Percentiles rank a stretch among this genome's conserved stretches.
Evolutionary conservation across 2,113 vertebrate species (phyloP).

Genomic region (Puntigrus tetrazona): DNA sequence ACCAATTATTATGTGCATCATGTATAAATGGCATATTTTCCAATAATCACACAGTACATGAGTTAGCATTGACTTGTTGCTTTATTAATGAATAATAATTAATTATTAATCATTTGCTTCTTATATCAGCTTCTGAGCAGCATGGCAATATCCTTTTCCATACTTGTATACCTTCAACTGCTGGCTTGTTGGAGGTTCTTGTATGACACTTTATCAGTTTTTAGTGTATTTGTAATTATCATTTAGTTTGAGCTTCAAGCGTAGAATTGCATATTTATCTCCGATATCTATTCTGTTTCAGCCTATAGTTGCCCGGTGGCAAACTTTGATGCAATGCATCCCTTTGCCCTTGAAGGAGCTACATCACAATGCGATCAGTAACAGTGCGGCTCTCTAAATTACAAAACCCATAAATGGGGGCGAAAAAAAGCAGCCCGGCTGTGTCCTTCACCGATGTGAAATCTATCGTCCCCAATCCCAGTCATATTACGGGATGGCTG

Average conservation of each 20-base stretch:
- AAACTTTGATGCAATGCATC: slow-evolving; percentile 37
- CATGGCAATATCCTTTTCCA: not conserved
- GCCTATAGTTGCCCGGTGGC: not conserved
- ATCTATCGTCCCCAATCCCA: slow-evolving; percentile 54
- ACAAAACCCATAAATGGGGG: slow-evolving; percentile 38
- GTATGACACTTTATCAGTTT: not conserved
- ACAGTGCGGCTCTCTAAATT: slow-evolving; percentile 41
- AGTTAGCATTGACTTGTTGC: not conserved
- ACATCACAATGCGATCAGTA: slow-evolving; percentile 33
- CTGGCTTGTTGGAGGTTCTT: not conserved
- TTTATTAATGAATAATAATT: not conserved
- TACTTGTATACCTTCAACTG: not conserved
- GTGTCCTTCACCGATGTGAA: slow-evolving; percentile 47
- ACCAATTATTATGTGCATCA: not conserved
- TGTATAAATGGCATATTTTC: not conserved
- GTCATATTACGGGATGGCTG: slow-evolving; percentile 48
- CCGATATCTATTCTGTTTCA: slow-evolving; percentile 35
- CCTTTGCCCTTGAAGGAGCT: slow-evolving; percentile 54
- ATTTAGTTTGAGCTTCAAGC: not conserved
- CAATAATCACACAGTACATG: not conserved
- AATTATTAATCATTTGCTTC: not conserved
- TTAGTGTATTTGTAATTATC: not conserved
- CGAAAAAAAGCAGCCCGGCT: not conserved
- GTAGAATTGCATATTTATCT: slow-evolving; percentile 46
- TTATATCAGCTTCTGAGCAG: not conserved